Evolutionary conservation across 2,888 invertebrate genomes (phyloP).

Genomic region (Standfussiana lucernea): DNA sequence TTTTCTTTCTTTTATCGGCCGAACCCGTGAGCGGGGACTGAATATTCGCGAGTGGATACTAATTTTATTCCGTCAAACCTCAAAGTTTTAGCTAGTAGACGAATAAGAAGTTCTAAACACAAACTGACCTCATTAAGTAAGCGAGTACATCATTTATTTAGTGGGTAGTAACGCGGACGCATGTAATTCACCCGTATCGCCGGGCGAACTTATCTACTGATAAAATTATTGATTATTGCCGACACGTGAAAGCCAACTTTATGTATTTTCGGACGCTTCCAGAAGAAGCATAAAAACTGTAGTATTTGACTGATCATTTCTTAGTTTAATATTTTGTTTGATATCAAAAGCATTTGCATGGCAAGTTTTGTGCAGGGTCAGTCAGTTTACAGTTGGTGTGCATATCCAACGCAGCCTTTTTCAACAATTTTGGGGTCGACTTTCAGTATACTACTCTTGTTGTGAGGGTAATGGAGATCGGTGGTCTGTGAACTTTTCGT

Average conservation of each 20-base stretch:
- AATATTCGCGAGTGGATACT: neutral
- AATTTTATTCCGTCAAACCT: neutral
- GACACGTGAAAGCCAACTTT: constrained; percentile 28
- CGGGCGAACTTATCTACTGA: constrained; percentile 59
- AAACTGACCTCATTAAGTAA: neutral
- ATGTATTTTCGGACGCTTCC: constrained; percentile 41
- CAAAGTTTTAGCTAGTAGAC: neutral
- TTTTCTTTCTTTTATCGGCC: no score
- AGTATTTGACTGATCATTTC: neutral
- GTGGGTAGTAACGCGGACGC: neutral
- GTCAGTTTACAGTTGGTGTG: no score
- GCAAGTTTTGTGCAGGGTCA: no score
- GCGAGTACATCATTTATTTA: constrained; percentile 18
- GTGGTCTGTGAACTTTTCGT: no score
- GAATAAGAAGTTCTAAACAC: neutral
- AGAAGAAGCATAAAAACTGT: neutral
- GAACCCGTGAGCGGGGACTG: no score
- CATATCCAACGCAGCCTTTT: no score
- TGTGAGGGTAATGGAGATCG: no score
- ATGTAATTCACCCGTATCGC: constrained; percentile 54
- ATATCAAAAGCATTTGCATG: no score
- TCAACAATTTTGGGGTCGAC: no score
- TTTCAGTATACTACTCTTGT: no score
- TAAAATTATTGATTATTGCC: constrained; percentile 67
- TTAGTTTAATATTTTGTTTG: neutral